A percentile compares a stretch with the other conserved stretches of the same genome.
Conservation (phyloP, 35 echinoderm and acorn worm species). For the Chiridota heheva region DNA sequence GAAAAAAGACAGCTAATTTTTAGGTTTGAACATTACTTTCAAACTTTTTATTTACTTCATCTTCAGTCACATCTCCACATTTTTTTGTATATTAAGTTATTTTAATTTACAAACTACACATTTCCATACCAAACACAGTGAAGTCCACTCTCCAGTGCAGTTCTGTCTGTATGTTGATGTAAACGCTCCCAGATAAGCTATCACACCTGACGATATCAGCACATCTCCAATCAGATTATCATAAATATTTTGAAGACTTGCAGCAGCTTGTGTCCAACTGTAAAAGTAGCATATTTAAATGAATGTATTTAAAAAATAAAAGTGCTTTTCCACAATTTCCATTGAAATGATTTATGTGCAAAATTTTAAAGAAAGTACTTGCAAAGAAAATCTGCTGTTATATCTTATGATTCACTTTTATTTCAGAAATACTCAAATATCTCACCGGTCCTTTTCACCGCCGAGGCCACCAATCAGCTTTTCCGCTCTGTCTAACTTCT, state of each 20-base stretch:
- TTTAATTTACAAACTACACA: no score
- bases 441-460: constrained; percentile 95
- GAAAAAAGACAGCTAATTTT: no score
- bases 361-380: neutral
- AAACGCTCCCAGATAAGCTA: constrained; percentile 95
- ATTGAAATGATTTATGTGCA: neutral
- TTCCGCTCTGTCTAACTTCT: constrained; percentile 96
- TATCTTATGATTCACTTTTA: neutral
- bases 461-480: constrained; percentile 97
- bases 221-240: constrained; percentile 99
- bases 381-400: neutral
- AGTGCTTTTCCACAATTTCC: neutral
- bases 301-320: neutral
- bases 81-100: no score
- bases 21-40: no score
- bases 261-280: constrained; percentile 91
- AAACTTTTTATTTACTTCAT: no score
- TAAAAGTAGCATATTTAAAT: neutral
- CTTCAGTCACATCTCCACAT: no score
- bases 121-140: constrained; percentile 58
- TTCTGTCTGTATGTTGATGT: constrained; percentile 67
- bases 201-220: constrained; percentile 96
- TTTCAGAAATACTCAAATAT: neutral
- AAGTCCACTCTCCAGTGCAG: constrained; percentile 81
- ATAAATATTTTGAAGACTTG: constrained; percentile 81